Evolutionary conservation across 2,797 vertebrate species (phyloP).

Genomic region (Typhlichthys eigenmanni): DNA sequence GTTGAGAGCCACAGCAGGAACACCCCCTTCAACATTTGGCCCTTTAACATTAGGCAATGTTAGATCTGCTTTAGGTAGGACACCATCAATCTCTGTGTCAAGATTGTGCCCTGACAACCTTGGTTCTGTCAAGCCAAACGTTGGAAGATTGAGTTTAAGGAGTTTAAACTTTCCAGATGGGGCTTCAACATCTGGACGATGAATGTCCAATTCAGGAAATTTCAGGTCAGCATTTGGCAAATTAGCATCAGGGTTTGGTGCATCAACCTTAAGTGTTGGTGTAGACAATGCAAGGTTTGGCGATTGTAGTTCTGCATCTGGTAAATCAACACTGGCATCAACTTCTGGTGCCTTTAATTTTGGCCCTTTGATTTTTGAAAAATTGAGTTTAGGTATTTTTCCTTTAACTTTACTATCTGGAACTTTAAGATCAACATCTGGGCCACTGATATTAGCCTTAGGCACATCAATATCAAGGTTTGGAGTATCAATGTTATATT

Average conservation of each 20-base stretch:
- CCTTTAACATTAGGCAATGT: too few species aligned
- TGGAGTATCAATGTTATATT: constrained; percentile 36
- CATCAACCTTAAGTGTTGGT: constrained; percentile 40
- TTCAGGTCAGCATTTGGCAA: constrained; percentile 36
- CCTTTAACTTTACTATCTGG: constrained; percentile 41
- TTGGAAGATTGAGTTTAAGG: constrained; percentile 14
- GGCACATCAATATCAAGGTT: constrained; percentile 43
- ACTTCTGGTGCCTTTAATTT: constrained; percentile 33
- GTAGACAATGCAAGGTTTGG: constrained; percentile 23
- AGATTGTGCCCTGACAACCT: constrained; percentile 10
- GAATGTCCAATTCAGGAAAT: constrained; percentile 3
- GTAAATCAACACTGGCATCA: constrained; percentile 47
- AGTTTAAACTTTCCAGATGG: constrained; percentile 6
- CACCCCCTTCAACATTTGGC: too few species aligned
- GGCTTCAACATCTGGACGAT: constrained; percentile 6
- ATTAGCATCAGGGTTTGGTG: constrained; percentile 21
- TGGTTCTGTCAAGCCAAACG: constrained; percentile 27
- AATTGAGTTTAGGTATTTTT: constrained; percentile 39
- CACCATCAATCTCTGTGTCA: constrained; percentile 25
- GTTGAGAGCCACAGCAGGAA: too few species aligned
- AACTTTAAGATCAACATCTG: constrained; percentile 46
- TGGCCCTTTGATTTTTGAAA: constrained; percentile 39
- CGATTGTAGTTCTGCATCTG: constrained; percentile 27
- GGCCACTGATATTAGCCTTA: constrained; percentile 43
- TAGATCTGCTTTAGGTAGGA: constrained; percentile 24